Base-by-base conservation (phyloP, 2,113 vertebrate genomes). In the Candoia aspera region DNA sequence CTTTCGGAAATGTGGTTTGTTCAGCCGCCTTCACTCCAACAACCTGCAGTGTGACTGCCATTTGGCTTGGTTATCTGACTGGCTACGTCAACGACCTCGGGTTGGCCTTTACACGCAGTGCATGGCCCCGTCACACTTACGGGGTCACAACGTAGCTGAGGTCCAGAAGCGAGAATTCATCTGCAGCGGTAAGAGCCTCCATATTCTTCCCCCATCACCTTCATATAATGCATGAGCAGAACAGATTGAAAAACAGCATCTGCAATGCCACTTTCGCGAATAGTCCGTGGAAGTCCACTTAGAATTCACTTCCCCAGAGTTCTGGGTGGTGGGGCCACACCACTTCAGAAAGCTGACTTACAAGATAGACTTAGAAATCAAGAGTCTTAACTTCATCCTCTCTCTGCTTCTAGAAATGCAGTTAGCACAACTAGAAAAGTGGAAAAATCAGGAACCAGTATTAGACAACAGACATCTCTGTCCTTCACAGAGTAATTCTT, bases 91-190 rank as follows among this genome's bases (percentile, higher is more conserved):
- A 96, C 98, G 99, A 90, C 99, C 99, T 0, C 98, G 99, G 0
- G 98, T 99, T 19, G 99, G 99, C 57, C 98, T 99, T 29, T 99
- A 99, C 96, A 99, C 99, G 0, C 99, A 99, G 95, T 99, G 99
- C 95, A 99, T 99, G 98, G 98, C 97, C n/a, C 99, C 99, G 0
- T 97, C 98, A 0, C 98, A 99, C 94, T 96, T 99, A 88, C 97
- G 98, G 91, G 99, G 99, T 2, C 99, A 99, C 96, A 99, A 99
- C 1, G 98, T 99, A 3, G 99, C 99, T 0, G 99, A 99, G 97
- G 99, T 99, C 90, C 99, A 99, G 93, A 99, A 99, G 95, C 98
- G 98, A 90, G 99, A 99, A 96, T 99, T 99, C 96, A 97, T 98
- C 95, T 99, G 99, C 97, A 98, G 98, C 24, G 99, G 99, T 99